A percentile compares a stretch with the other conserved stretches of the same genome.
Conservation (phyloP, 2,797 vertebrate genomes). For the Chromis chromis region DNA sequence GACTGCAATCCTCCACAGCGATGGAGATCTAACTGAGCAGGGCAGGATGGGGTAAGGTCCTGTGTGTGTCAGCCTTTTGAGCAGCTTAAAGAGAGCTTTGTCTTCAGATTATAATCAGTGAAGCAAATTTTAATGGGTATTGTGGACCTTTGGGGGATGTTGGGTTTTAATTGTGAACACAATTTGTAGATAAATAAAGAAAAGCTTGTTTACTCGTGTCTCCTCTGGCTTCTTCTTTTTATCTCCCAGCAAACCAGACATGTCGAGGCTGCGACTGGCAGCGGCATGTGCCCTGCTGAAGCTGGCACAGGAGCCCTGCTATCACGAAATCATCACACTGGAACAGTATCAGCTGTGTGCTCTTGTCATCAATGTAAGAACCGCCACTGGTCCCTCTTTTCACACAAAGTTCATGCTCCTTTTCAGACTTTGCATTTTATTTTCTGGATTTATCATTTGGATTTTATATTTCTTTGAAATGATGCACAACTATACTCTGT, state of each 20-base stretch:
- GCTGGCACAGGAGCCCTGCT: constrained; percentile 97
- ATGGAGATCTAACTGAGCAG: constrained; percentile 97
- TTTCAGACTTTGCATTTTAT: too few species aligned
- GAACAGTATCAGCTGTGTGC: constrained; percentile 98
- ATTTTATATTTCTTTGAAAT: constrained; percentile 2
- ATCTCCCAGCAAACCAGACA: constrained; percentile 92
- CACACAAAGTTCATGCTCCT: neutral
- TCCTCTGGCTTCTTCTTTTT: neutral
- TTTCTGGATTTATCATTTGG: neutral
- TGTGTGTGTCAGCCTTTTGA: neutral
- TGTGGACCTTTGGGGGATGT: neutral
- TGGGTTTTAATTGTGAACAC: neutral
- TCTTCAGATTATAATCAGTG: constrained; percentile 5
- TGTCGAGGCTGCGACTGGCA: constrained; percentile 95
- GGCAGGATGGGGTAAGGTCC: constrained; percentile 92
- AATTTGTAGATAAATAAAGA: constrained; percentile 12
- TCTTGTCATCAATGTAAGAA: constrained; percentile 95
- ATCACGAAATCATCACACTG: constrained; percentile 98
- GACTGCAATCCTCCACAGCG: constrained; percentile 95
- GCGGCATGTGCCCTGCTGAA: constrained; percentile 94
- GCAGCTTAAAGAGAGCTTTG: neutral
- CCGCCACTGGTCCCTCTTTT: too few species aligned
- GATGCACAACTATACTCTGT: rapidly evolving
- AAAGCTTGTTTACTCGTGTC: constrained; percentile 1
- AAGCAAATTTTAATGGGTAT: constrained; percentile 12